These are phyloP conservation scores for Salminus brasiliensis DNA, from an alignment of 2,113 vertebrate genomes.

Conservation along the genomic window DNA sequence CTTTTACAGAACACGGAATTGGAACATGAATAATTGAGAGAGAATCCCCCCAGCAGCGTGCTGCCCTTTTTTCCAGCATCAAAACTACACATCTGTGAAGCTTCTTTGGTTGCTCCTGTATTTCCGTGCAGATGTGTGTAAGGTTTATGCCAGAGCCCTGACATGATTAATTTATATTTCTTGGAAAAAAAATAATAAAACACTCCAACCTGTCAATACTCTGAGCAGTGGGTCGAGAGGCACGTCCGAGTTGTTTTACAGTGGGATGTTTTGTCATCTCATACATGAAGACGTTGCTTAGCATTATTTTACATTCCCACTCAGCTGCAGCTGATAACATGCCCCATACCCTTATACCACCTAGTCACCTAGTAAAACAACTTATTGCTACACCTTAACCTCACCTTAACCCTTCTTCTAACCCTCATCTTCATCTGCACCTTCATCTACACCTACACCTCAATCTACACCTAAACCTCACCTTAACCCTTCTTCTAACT, in stretches of 20 bases:
- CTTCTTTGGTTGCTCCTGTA: not conserved
- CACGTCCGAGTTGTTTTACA: slow-evolving; percentile 15
- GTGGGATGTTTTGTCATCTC: not conserved
- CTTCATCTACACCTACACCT: too few relatives aligned
- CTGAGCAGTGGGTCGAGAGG: not conserved
- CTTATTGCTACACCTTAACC: too few relatives aligned
- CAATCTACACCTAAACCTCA: too few relatives aligned
- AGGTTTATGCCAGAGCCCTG: not conserved
- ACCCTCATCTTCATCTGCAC: too few relatives aligned
- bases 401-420: too few relatives aligned
- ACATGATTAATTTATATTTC: slow-evolving; percentile 27
- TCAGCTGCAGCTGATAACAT: too few relatives aligned
- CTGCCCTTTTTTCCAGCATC: slow-evolving; percentile 49
- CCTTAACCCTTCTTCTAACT: too few relatives aligned
- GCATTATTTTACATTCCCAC: not conserved
- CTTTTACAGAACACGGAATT: slow-evolving; percentile 55
- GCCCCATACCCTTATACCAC: not conserved
- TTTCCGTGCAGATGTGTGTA: not conserved
- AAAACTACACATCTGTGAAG: slow-evolving; percentile 35
- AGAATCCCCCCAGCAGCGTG: slow-evolving; percentile 39
- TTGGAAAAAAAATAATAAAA: not conserved
- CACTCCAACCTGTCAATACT: slow-evolving; percentile 5
- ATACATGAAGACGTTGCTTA: slow-evolving; percentile 4
- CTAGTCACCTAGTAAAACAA: too few relatives aligned
- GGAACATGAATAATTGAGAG: slow-evolving; percentile 63